Evolutionary conservation across 2,113 vertebrate species (phyloP).

Genomic region (Cariama cristata): DNA sequence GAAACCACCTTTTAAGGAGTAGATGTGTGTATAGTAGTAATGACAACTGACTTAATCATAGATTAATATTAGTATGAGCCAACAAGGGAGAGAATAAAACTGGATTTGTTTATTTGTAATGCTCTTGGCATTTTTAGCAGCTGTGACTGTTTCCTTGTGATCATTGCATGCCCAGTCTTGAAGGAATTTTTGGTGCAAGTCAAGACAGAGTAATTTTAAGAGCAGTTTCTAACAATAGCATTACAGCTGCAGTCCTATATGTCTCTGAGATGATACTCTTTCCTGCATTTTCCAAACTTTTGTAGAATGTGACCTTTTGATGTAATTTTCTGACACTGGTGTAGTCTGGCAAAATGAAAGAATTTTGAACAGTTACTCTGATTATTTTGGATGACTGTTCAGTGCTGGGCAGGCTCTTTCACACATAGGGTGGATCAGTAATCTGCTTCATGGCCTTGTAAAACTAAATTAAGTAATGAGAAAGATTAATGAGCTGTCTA

Average conservation of each 20-base stretch:
- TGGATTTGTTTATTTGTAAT: constrained; percentile 49
- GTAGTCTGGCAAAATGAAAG: not conserved
- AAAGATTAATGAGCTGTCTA: constrained; percentile 39
- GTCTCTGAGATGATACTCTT: not conserved
- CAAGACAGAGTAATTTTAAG: constrained; percentile 40
- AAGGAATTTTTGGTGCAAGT: constrained; percentile 59
- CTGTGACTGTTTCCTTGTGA: constrained; percentile 45
- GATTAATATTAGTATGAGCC: constrained; percentile 27
- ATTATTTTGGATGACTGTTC: not conserved
- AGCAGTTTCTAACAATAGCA: not conserved
- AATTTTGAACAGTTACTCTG: not conserved
- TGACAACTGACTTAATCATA: constrained; percentile 3
- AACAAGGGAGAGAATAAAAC: not conserved
- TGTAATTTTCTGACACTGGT: not conserved
- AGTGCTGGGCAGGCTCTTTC: not conserved
- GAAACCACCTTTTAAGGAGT: constrained; percentile 9
- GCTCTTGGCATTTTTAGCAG: constrained; percentile 66
- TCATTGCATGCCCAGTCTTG: constrained; percentile 45
- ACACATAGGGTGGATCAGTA: not conserved
- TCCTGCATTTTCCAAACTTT: not conserved
- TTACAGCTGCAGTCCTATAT: not conserved
- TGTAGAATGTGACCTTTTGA: not conserved
- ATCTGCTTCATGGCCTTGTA: constrained; percentile 9
- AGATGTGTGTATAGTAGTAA: not conserved
- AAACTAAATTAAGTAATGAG: constrained; percentile 29